phyloP scores from a whole-genome alignment of 2,113 vertebrate genomes.

The Trochalopteron elliotii region DNA sequence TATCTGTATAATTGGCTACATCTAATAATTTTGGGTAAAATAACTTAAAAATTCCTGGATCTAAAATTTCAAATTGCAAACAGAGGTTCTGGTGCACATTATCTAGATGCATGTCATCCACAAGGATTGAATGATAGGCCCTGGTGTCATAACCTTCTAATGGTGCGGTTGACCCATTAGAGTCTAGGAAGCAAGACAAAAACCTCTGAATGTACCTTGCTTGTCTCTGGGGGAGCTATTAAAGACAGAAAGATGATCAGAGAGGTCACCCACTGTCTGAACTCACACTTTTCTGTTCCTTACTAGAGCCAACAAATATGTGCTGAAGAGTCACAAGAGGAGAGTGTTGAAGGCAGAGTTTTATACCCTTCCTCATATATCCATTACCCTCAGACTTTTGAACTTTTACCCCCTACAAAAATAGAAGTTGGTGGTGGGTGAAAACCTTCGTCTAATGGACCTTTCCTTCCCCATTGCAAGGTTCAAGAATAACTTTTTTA shows the following conservation, averaged over 20 bases:
- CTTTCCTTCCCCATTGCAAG: not conserved
- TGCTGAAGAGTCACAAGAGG: not conserved
- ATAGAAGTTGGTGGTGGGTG: not conserved
- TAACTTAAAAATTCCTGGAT: not conserved
- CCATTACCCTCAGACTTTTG: not conserved
- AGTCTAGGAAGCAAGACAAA: not conserved
- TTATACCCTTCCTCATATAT: not conserved
- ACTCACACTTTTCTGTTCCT: not conserved
- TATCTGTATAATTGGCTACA: not conserved
- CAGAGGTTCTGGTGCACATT: not conserved
- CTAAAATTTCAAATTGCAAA: not conserved
- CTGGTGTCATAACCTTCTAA: not conserved
- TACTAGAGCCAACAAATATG: not conserved
- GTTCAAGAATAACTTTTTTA: not conserved
- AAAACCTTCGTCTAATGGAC: not conserved
- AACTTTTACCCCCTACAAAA: not conserved
- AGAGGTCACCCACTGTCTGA: not conserved
- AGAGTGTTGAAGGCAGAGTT: not conserved
- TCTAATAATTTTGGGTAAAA: not conserved
- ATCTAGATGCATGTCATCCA: not conserved
- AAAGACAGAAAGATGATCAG: not conserved
- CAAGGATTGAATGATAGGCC: not conserved
- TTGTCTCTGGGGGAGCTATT: not conserved
- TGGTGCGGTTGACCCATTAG: not conserved
- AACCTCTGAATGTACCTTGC: not conserved